Conservation (phyloP, 2,888 invertebrate species). For the Drosophila vallismaia region DNA sequence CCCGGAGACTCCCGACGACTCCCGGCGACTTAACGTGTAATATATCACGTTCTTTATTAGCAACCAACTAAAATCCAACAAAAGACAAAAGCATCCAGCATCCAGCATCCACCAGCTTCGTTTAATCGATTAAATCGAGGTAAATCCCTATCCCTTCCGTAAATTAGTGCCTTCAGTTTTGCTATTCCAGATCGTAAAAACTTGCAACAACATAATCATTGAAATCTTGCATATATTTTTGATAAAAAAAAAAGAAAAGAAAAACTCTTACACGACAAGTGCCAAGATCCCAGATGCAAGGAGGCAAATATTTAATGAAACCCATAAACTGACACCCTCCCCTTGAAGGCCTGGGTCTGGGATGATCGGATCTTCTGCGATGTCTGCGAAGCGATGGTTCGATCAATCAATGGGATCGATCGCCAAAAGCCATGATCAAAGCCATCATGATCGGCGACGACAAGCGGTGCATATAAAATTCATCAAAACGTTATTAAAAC, state of each 20-base stretch:
- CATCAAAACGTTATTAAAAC: slow-evolving; percentile 79
- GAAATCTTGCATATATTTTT: slow-evolving; percentile 4
- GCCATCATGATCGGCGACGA: slow-evolving; percentile 68
- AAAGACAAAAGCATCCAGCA: slow-evolving; percentile 53
- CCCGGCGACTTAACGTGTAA: slow-evolving; percentile 51
- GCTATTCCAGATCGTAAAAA: slow-evolving; percentile 66
- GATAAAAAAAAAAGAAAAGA: no score
- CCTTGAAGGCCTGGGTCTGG: neutral
- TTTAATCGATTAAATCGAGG: slow-evolving; percentile 80
- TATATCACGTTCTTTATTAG: slow-evolving; percentile 80
- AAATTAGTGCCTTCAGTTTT: slow-evolving; percentile 69
- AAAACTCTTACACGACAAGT: slow-evolving; percentile 20
- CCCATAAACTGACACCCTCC: slow-evolving; percentile 74
- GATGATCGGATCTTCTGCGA: neutral
- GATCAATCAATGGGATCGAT: slow-evolving; percentile 7
- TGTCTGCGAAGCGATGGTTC: neutral
- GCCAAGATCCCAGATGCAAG: no score
- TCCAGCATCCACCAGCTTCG: slow-evolving; percentile 38
- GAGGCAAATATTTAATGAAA: slow-evolving; percentile 66
- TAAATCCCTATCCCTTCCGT: slow-evolving; percentile 58
- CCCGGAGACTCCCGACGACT: neutral
- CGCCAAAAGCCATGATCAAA: slow-evolving; percentile 69
- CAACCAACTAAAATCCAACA: slow-evolving; percentile 54
- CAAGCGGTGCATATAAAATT: slow-evolving; percentile 77
- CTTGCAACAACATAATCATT: slow-evolving; percentile 73